Evolutionary conservation across 2,888 invertebrate species (phyloP).

Genomic region (Drosophila tripunctata): DNA sequence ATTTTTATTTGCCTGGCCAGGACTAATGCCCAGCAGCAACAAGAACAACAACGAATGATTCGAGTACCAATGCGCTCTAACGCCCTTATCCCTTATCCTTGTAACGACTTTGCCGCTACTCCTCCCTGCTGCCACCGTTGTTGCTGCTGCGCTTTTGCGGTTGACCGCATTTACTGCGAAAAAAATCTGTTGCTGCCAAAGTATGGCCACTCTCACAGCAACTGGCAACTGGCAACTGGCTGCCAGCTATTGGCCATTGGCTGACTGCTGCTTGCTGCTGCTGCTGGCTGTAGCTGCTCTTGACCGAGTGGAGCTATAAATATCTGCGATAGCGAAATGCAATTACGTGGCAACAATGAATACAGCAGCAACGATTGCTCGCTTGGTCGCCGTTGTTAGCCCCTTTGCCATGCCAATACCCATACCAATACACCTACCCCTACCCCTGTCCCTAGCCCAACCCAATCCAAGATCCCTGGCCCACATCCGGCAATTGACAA

Average conservation of each 20-base stretch:
- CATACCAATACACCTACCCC: not conserved
- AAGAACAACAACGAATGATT: constrained; percentile 25
- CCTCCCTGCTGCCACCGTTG: constrained; percentile 16
- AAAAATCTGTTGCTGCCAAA: constrained; percentile 81
- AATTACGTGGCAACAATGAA: constrained; percentile 84
- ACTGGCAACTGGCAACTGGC: constrained; percentile 35
- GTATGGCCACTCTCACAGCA: constrained; percentile 44
- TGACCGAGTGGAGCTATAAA: constrained; percentile 83
- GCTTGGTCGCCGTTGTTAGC: constrained; percentile 52
- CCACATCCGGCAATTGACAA: constrained; percentile 76
- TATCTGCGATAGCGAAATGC: constrained; percentile 83
- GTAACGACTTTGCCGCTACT: constrained; percentile 64
- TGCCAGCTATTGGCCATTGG: constrained; percentile 7
- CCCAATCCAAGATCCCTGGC: constrained; percentile 23
- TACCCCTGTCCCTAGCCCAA: too few species aligned
- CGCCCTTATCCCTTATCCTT: constrained; percentile 78
- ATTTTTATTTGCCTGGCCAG: constrained; percentile 77
- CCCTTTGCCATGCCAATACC: not conserved
- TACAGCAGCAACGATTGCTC: constrained; percentile 77
- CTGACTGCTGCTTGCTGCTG: constrained; percentile 5
- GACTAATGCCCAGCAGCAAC: constrained; percentile 64
- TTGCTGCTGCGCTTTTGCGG: constrained; percentile 79
- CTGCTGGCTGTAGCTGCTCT: constrained; percentile 59
- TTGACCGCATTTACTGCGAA: constrained; percentile 81
- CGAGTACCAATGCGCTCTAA: constrained; percentile 62